Evolutionary conservation across 2,888 invertebrate species (phyloP).

Genomic region (Agrotis ipsilon): DNA sequence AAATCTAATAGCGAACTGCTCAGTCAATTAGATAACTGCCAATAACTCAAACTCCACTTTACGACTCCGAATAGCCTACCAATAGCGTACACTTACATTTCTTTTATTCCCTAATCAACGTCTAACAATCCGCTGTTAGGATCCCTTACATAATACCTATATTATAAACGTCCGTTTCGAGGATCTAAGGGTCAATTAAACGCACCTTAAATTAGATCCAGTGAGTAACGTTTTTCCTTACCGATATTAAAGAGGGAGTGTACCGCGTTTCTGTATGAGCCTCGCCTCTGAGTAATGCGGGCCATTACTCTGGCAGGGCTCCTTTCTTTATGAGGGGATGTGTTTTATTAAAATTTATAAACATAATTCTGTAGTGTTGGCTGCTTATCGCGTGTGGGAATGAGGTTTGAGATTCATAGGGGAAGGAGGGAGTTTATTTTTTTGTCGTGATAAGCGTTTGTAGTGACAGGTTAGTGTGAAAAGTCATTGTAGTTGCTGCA

Average conservation of each 20-base stretch:
- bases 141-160: conserved; percentile 55
- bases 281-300: conserved; percentile 64
- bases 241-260: conserved; percentile 56
- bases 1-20: conserved; percentile 35
- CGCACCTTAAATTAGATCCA: conserved; percentile 53
- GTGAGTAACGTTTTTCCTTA: conserved; percentile 57
- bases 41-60: conserved; percentile 41
- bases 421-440: conserved; percentile 11
- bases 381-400: conserved; percentile 60
- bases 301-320: conserved; percentile 65
- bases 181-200: conserved; percentile 59
- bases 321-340: conserved; percentile 60
- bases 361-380: conserved; percentile 79
- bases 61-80: conserved; percentile 14
- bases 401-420: conserved; percentile 24
- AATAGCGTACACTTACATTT: conserved; percentile 17
- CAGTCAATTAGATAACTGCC: conserved; percentile 41
- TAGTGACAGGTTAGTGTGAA: conserved; percentile 4
- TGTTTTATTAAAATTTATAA: conserved; percentile 76
- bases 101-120: conserved; percentile 53
- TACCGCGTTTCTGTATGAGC: conserved; percentile 51
- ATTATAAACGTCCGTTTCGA: conserved; percentile 46
- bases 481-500: neutral
- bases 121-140: conserved; percentile 22
- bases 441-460: conserved; percentile 12